These are phyloP conservation scores for Drosophila ambigua DNA, from an alignment of 1,140 invertebrate genomes.

Conservation along the genomic window DNA sequence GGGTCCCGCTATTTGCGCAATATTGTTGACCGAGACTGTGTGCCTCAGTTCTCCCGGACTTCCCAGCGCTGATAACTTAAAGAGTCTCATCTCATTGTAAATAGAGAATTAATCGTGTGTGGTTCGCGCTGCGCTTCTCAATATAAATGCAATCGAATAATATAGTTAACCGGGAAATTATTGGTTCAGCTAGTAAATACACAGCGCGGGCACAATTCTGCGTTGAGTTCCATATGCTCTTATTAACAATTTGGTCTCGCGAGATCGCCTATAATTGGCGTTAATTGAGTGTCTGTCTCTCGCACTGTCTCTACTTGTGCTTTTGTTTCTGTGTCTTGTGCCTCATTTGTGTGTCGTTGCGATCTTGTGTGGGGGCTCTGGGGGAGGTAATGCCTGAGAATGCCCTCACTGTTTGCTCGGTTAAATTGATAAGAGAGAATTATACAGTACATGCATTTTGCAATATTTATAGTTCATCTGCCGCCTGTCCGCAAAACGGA, in stretches of 20 bases:
- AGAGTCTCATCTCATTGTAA: slow-evolving; percentile 46
- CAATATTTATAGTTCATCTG: slow-evolving; percentile 11
- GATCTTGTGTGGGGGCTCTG: slow-evolving; percentile 25
- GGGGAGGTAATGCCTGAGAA: no score
- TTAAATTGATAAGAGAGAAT: slow-evolving; percentile 75
- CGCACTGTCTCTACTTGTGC: slow-evolving; percentile 13
- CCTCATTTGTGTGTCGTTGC: slow-evolving; percentile 3
- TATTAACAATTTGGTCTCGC: slow-evolving; percentile 63
- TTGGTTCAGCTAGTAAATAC: slow-evolving; percentile 12
- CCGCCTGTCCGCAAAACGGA: slow-evolving; percentile 23
- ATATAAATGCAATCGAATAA: slow-evolving; percentile 30
- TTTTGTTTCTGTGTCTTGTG: slow-evolving; percentile 27
- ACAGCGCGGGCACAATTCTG: slow-evolving; percentile 31
- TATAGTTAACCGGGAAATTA: slow-evolving; percentile 32
- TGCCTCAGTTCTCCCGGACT: slow-evolving; percentile 6
- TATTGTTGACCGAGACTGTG: background rate
- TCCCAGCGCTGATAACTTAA: slow-evolving; percentile 48
- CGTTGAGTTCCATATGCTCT: slow-evolving; percentile 60
- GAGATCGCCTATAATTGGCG: slow-evolving; percentile 69
- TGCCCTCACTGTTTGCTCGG: slow-evolving; percentile 36
- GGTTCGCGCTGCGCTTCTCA: slow-evolving; percentile 29
- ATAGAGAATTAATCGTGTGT: slow-evolving; percentile 47
- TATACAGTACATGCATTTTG: slow-evolving; percentile 11
- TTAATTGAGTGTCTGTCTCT: slow-evolving; percentile 68
- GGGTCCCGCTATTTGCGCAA: no score